Evolutionary conservation across 2,888 invertebrate species (phyloP).

Genomic region (Phytoseiulus persimilis): DNA sequence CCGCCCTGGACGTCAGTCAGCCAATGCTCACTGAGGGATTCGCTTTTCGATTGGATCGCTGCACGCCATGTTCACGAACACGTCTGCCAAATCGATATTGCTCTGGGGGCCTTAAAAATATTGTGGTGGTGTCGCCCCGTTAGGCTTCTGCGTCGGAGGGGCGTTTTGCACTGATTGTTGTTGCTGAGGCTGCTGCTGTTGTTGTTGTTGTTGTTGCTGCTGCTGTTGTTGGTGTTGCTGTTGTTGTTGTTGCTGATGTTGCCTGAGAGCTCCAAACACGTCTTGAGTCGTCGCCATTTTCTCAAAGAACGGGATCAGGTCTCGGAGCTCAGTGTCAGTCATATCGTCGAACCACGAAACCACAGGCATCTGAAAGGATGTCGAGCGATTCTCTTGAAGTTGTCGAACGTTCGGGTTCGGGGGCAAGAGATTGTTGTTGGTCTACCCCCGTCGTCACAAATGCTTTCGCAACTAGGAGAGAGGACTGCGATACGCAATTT

Average conservation of each 20-base stretch:
- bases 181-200: background rate
- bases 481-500: no score
- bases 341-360: slow-evolving; percentile 99
- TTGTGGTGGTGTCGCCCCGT: background rate
- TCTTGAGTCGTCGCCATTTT: slow-evolving; percentile 56
- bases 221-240: background rate
- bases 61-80: background rate
- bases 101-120: background rate
- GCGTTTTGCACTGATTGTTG: background rate
- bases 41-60: background rate
- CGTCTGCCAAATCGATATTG: background rate
- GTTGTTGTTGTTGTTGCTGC: background rate
- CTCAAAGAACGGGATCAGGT: slow-evolving; percentile 96
- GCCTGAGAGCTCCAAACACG: background rate
- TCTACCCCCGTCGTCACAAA: no score
- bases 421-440: no score
- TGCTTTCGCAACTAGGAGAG: no score
- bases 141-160: background rate
- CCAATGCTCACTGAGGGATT: background rate
- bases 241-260: background rate
- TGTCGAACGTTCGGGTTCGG: no score
- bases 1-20: background rate
- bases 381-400: background rate
- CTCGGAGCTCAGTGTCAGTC: slow-evolving; percentile 89
- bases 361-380: slow-evolving; percentile 67